phyloP scores from a whole-genome alignment of 2,888 invertebrate genomes.

The Calameuta idolon region DNA sequence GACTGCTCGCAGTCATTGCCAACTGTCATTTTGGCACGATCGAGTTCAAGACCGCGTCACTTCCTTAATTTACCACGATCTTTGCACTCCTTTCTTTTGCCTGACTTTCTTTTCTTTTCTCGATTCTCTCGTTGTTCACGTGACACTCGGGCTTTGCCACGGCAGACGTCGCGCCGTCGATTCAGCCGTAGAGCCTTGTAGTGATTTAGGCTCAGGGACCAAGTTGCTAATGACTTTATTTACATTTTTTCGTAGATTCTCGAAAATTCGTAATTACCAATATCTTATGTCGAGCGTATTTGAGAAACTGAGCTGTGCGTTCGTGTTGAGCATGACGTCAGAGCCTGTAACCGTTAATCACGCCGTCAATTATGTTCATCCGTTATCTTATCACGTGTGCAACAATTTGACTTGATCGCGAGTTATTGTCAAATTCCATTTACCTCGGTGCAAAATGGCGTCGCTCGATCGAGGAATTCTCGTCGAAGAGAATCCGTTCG shows the following conservation, averaged over 20 bases:
- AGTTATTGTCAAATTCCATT: neutral
- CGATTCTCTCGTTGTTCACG: neutral
- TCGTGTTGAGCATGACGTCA: neutral
- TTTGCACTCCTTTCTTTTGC: neutral
- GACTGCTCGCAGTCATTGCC: conserved; percentile 12
- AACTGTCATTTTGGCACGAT: conserved; percentile 18
- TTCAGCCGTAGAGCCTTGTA: neutral
- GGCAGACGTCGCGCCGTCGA: neutral
- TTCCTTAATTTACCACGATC: neutral
- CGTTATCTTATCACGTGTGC: neutral
- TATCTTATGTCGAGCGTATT: too few relatives aligned
- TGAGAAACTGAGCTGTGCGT: neutral
- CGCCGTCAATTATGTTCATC: neutral
- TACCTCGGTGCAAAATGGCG: neutral
- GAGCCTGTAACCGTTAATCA: neutral
- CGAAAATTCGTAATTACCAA: too few relatives aligned
- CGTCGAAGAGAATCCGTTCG: neutral
- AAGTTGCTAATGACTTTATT: neutral
- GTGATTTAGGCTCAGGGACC: neutral
- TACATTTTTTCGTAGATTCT: too few relatives aligned
- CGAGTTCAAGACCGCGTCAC: conserved; percentile 3
- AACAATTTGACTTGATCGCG: neutral
- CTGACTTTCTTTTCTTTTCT: neutral
- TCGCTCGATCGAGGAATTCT: neutral
- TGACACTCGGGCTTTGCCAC: neutral